A percentile compares a stretch with the other conserved stretches of the same genome.
phyloP scores from a whole-genome alignment of 2,113 vertebrate species.

The Hucho hucho region DNA sequence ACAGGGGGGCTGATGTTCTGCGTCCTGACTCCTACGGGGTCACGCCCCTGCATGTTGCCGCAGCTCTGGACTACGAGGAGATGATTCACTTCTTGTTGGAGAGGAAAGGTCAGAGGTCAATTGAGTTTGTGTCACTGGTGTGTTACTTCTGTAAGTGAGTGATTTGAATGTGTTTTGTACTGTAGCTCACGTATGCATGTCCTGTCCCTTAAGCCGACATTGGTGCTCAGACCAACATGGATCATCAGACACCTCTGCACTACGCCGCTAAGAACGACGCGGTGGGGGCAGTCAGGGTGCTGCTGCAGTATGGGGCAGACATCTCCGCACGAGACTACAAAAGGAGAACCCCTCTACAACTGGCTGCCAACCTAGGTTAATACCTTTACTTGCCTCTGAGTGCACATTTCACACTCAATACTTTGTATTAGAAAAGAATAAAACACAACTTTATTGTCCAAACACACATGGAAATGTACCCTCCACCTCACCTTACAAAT shows the following conservation, averaged over 20 bases:
- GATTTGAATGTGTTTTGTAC: constrained; percentile 8
- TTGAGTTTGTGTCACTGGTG: not conserved
- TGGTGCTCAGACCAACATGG: constrained; percentile 43
- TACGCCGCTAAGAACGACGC: constrained; percentile 70
- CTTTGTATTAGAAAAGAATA: not conserved
- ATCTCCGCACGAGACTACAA: constrained; percentile 61
- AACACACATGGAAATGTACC: not conserved
- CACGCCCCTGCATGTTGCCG: constrained; percentile 66
- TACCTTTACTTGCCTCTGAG: not conserved
- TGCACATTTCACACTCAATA: not conserved
- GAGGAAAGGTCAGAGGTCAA: constrained; percentile 46
- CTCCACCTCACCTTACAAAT: too few relatives aligned
- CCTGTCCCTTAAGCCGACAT: constrained; percentile 48
- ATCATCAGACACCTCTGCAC: constrained; percentile 68
- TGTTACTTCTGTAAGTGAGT: not conserved
- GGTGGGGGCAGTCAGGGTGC: constrained; percentile 37
- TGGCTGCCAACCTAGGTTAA: constrained; percentile 64
- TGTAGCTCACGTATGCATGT: not conserved
- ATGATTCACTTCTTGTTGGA: constrained; percentile 69
- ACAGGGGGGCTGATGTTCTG: constrained; percentile 58
- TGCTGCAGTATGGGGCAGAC: constrained; percentile 57
- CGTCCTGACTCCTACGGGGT: constrained; percentile 61
- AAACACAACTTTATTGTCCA: not conserved
- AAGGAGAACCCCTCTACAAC: constrained; percentile 63
- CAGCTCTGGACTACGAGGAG: constrained; percentile 67